Evolutionary conservation across 2,888 invertebrate genomes (phyloP).

Genomic region (Sphinx pinastri): DNA sequence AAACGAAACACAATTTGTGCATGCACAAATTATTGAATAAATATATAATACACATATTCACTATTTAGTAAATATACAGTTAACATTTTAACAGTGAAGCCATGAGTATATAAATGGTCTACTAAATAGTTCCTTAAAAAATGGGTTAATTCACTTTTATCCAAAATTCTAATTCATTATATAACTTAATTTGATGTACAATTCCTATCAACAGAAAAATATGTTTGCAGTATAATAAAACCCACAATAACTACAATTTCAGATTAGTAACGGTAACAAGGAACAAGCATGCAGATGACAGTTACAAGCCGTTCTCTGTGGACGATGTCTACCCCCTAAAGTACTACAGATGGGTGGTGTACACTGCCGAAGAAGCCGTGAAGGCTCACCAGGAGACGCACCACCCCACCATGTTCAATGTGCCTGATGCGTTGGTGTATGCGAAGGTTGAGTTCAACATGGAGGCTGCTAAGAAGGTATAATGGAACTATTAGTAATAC

Average conservation of each 20-base stretch:
- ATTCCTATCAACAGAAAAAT: no score
- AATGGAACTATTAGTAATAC: neutral
- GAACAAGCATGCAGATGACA: conserved; percentile 85
- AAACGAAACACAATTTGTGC: no score
- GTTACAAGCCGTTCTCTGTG: conserved; percentile 71
- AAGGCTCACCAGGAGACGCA: conserved; percentile 91
- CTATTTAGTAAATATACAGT: no score
- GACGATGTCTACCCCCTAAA: conserved; percentile 84
- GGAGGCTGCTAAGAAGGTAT: conserved; percentile 87
- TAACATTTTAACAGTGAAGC: no score
- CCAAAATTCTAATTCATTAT: no score
- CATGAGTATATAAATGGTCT: no score
- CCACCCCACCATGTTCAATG: conserved; percentile 92
- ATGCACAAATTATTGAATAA: no score
- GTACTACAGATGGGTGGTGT: conserved; percentile 85
- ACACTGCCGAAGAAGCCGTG: conserved; percentile 90
- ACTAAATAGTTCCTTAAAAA: no score
- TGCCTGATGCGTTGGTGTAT: conserved; percentile 87
- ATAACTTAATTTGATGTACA: no score
- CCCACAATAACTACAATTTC: conserved; percentile 37
- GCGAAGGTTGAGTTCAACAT: conserved; percentile 92
- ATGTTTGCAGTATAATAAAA: no score
- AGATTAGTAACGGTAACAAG: conserved; percentile 63
- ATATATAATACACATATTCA: no score
- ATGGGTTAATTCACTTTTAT: no score